A percentile compares a stretch with the other conserved stretches of the same genome.
Evolutionary conservation across 2,797 vertebrate genomes (phyloP).

Genomic region (Pagetopsis macropterus): DNA sequence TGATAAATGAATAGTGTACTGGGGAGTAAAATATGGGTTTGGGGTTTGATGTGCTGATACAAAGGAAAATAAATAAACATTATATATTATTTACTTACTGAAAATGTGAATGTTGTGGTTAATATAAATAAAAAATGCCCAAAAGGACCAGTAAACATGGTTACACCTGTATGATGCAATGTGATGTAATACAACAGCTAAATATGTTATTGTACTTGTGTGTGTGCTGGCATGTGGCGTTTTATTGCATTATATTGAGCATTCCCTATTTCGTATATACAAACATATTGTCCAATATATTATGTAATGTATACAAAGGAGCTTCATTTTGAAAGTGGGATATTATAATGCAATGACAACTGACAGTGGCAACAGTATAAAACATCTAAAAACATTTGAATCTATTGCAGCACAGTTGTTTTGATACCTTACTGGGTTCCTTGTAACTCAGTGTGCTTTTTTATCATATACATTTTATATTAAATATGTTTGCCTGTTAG

Average conservation of each 20-base stretch:
- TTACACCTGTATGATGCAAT: slow-evolving; percentile 26
- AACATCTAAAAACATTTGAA: neutral
- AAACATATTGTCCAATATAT: no score
- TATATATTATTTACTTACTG: neutral
- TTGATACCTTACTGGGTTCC: neutral
- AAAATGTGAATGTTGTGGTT: neutral
- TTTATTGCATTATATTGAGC: neutral
- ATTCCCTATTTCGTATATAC: no score
- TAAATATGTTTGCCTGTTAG: no score
- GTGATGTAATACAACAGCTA: neutral
- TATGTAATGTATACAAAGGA: no score
- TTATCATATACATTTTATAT: neutral
- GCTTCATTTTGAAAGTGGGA: no score
- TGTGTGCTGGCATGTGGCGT: neutral
- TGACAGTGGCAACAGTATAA: neutral
- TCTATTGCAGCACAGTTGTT: neutral
- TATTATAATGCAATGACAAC: no score
- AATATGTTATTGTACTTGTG: neutral
- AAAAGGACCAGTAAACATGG: neutral
- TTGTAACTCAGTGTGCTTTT: no score
- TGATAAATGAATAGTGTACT: neutral
- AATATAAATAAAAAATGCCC: neutral
- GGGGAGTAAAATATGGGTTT: neutral
- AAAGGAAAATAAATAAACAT: no score
- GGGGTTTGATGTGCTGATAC: no score